phyloP scores from a whole-genome alignment of 1,140 invertebrate genomes.

The Bombus vancouverensis region DNA sequence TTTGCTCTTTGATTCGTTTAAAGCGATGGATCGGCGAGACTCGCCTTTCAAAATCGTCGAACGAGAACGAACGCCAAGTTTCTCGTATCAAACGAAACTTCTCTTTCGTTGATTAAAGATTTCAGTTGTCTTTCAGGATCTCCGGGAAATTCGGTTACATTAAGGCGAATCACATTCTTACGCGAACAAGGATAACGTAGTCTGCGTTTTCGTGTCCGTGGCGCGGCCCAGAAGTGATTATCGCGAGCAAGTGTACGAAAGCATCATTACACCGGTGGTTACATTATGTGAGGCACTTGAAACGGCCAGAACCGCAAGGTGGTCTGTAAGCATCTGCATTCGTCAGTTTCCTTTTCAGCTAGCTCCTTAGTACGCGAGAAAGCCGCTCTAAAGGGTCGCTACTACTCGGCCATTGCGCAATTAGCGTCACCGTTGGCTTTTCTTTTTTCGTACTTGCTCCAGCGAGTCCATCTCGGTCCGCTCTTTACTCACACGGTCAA shows the following conservation, averaged over 20 bases:
- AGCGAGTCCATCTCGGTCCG: not conserved
- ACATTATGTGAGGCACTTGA: constrained; percentile 39
- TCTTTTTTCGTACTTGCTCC: not conserved
- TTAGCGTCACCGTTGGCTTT: constrained; percentile 42
- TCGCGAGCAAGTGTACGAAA: constrained; percentile 33
- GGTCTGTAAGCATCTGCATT: constrained; percentile 19
- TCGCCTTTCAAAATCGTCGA: not conserved
- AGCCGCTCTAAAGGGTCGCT: constrained; percentile 25
- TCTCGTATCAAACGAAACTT: too few relatives aligned
- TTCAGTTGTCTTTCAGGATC: not conserved
- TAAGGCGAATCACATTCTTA: not conserved
- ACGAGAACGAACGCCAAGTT: not conserved
- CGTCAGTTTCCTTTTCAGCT: constrained; percentile 30
- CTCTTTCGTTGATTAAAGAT: not conserved
- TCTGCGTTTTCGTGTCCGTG: not conserved
- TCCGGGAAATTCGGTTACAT: not conserved
- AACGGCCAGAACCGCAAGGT: constrained; percentile 24
- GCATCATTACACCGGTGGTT: constrained; percentile 41
- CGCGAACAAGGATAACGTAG: not conserved
- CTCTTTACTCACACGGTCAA: not conserved
- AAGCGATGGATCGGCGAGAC: not conserved
- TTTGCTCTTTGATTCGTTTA: not conserved
- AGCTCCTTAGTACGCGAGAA: constrained; percentile 19
- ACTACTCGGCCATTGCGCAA: constrained; percentile 50
- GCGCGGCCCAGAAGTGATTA: constrained; percentile 34